Percentiles rank a stretch among this genome's conserved stretches.
phyloP scores from a whole-genome alignment of 2,888 invertebrate genomes.

The Phymatocera aterrima region DNA sequence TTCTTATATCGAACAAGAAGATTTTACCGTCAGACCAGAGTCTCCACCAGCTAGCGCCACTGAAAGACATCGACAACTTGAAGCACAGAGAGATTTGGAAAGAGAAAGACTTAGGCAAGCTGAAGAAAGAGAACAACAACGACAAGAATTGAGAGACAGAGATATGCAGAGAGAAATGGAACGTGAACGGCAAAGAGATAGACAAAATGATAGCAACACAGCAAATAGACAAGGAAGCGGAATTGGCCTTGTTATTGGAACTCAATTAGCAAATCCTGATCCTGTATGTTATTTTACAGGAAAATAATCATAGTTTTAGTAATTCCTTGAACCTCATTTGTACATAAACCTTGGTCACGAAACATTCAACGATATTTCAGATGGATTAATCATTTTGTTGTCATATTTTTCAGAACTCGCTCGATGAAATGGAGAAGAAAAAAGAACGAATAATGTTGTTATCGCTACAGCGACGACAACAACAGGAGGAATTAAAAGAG shows the following conservation, averaged over 20 bases:
- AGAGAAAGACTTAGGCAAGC: slow-evolving; percentile 68
- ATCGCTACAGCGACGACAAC: slow-evolving; percentile 92
- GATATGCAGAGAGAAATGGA: slow-evolving; percentile 72
- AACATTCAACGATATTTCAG: neutral
- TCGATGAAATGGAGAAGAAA: slow-evolving; percentile 94
- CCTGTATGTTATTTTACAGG: slow-evolving; percentile 78
- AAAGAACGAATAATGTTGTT: slow-evolving; percentile 94
- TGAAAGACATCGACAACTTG: slow-evolving; percentile 74
- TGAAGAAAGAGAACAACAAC: slow-evolving; percentile 69
- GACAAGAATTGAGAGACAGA: slow-evolving; percentile 66
- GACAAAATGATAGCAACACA: slow-evolving; percentile 60
- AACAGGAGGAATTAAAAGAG: slow-evolving; percentile 91
- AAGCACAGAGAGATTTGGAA: slow-evolving; percentile 73
- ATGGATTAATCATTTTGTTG: neutral
- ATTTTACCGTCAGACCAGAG: slow-evolving; percentile 65
- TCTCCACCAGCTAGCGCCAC: slow-evolving; percentile 58
- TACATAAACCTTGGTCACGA: no score
- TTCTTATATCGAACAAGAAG: slow-evolving; percentile 67
- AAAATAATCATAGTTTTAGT: neutral
- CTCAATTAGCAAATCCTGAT: slow-evolving; percentile 81
- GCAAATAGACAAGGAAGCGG: slow-evolving; percentile 64
- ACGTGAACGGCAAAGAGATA: slow-evolving; percentile 70
- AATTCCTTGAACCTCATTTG: neutral
- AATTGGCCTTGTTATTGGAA: slow-evolving; percentile 82
- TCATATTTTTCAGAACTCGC: slow-evolving; percentile 80